Percentiles rank a stretch among this genome's conserved stretches.
Evolutionary conservation across 2,797 vertebrate species (phyloP).

Genomic region (Knipowitschia caucasica): DNA sequence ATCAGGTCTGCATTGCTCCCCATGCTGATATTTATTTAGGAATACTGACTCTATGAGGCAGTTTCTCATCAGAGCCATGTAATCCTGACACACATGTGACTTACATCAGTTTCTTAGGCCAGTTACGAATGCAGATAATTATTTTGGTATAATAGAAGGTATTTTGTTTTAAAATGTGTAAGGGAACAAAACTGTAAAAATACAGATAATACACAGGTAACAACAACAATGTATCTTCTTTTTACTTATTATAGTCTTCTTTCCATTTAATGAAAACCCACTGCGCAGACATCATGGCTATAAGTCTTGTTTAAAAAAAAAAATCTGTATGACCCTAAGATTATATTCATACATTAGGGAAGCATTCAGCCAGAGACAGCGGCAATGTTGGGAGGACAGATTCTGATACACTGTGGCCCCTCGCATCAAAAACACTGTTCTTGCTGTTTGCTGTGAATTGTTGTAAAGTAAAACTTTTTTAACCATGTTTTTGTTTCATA

Average conservation of each 20-base stretch:
- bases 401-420: conserved; percentile 72
- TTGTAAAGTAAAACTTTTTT: no score
- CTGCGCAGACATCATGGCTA: conserved; percentile 43
- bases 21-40: no score
- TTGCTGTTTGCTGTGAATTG: conserved; percentile 10
- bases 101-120: neutral
- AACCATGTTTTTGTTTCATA: no score
- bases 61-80: neutral
- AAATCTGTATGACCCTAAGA: conserved; percentile 36
- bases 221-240: no score
- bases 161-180: no score
- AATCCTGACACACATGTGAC: neutral
- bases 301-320: conserved; percentile 43
- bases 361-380: conserved; percentile 67
- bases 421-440: conserved; percentile 72
- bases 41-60: neutral
- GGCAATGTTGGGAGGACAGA: conserved; percentile 66
- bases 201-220: no score
- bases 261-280: conserved; percentile 4
- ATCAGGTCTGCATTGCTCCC: no score
- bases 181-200: no score
- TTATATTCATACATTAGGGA: conserved; percentile 61
- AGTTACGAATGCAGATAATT: neutral
- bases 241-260: no score
- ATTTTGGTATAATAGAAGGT: no score